Base-by-base conservation (phyloP, 2,113 vertebrate genomes). In the Hassar affinis region DNA sequence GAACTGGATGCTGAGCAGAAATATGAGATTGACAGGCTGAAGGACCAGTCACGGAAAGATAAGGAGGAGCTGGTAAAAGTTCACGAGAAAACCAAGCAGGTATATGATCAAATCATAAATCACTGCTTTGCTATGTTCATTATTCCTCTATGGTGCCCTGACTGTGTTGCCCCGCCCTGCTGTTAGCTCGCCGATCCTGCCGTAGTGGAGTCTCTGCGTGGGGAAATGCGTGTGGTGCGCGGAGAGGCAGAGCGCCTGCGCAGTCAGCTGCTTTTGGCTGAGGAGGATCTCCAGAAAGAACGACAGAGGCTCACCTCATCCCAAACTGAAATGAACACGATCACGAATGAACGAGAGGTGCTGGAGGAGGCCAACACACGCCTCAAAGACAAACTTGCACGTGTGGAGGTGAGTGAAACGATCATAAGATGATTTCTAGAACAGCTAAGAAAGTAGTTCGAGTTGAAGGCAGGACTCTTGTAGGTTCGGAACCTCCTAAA, bases 221-320 rank as follows among this genome's bases (percentile, higher is more conserved):
- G 91, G 83, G 95, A 95, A 8, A 89, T 98, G 74, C 88, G 25
- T 3, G 86, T 80, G 0, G 92, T 94, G 2, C 87, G 77, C 0
- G 92, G 91, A 74, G 96, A 98, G 20, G 93, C 92, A 59, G 88
- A 33, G 49, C 88, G 87, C 82, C 87, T 94, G 84, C 94, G 94
- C 93, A 92, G 95, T 90, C 89, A 95, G 91, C 90, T 94, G 62
- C 22, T 92, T 91, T 12, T 88, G 84, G 57, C 89, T 81, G 22
- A 92, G 91, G 90, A 96, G 92, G 93, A 94, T 82, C 91, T 97
- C 79, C 94, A 96, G 83, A 91, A 93, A 78, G 94, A 93, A 84
- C 95, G 94, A 78, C 88, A 90, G 85, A 90, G 85, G 18, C 75
- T 59, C 89, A 91, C 22, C 38, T 89, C 1, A 76, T 27, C 57